phyloP scores from a whole-genome alignment of 2,797 vertebrate genomes.

The Periparus ater region DNA sequence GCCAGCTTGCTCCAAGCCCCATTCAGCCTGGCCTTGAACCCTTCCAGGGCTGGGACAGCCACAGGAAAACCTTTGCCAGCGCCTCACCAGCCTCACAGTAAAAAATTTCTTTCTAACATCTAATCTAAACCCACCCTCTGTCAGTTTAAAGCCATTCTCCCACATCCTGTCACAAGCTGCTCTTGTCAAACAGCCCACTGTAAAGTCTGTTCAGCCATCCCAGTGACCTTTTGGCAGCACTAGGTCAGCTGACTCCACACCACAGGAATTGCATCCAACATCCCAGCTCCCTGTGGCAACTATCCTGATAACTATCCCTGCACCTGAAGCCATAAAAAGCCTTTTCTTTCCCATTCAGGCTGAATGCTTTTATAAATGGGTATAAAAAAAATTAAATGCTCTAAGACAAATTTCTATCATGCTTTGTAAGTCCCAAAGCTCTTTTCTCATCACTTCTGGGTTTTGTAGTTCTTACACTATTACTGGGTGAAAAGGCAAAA shows the following conservation, averaged over 20 bases:
- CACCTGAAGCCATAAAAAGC: neutral
- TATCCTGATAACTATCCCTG: neutral
- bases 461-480: neutral
- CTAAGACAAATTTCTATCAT: neutral
- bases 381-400: neutral
- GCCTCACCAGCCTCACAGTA: neutral
- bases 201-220: neutral
- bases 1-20: neutral
- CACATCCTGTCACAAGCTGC: neutral
- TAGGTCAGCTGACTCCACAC: neutral
- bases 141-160: neutral
- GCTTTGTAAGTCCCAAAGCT: neutral
- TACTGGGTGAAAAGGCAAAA: neutral
- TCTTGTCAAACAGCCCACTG: neutral
- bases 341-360: neutral
- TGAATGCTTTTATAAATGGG: neutral
- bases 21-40: neutral
- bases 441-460: neutral
- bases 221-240: neutral
- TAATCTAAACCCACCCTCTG: neutral
- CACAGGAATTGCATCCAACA: neutral
- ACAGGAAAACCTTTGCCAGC: neutral
- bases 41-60: neutral
- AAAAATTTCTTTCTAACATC: neutral
- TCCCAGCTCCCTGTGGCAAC: neutral